These are phyloP conservation scores for Rhyacichthys aspro DNA, from an alignment of 2,797 vertebrate genomes.

Conservation along the genomic window DNA sequence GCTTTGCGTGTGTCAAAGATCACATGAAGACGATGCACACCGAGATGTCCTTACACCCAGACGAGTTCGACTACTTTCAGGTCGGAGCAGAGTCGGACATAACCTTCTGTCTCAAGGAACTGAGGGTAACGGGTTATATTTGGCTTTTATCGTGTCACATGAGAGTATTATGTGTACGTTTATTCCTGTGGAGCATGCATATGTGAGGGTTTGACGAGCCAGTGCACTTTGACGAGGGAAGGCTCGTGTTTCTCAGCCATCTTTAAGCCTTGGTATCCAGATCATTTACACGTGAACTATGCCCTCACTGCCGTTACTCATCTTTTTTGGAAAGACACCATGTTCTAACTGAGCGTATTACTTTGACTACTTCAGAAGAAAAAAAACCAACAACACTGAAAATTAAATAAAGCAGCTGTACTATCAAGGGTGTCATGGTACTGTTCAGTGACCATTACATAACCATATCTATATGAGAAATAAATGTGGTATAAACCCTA, in stretches of 20 bases:
- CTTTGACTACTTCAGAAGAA: background rate
- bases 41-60: constrained; percentile 86
- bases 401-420: no score
- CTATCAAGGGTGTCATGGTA: no score
- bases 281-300: constrained; percentile 48
- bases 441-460: no score
- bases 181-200: constrained; percentile 17
- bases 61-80: constrained; percentile 93
- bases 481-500: no score
- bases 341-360: constrained; percentile 23
- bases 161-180: constrained; percentile 26
- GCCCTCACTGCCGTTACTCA: constrained; percentile 19
- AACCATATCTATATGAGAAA: no score
- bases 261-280: constrained; percentile 19
- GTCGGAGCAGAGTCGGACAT: constrained; percentile 86
- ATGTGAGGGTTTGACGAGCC: constrained; percentile 19
- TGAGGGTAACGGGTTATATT: constrained; percentile 85
- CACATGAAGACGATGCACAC: constrained; percentile 82
- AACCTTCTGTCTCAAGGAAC: constrained; percentile 95
- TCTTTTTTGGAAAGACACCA: constrained; percentile 32
- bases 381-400: no score
- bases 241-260: constrained; percentile 47
- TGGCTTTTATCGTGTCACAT: constrained; percentile 42
- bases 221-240: constrained; percentile 44
- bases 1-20: constrained; percentile 72